phyloP scores from a whole-genome alignment of 2,888 invertebrate genomes.

The Cephus pygmeus region DNA sequence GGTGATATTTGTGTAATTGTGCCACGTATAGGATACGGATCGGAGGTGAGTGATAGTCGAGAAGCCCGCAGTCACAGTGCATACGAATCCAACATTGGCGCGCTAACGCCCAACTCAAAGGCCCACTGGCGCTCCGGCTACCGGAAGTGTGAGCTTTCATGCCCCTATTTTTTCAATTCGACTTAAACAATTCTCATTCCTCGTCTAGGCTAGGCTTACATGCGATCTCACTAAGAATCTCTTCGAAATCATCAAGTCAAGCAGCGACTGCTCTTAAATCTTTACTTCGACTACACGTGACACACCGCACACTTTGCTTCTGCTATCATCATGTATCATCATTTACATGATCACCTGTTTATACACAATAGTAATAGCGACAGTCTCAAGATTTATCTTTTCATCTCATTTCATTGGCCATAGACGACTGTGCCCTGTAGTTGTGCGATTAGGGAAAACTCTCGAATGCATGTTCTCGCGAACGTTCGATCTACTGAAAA shows the following conservation, averaged over 20 bases:
- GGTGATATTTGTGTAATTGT: background rate
- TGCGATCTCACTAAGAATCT: background rate
- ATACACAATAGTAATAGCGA: background rate
- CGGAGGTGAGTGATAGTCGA: constrained; percentile 77
- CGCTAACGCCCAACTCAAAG: constrained; percentile 59
- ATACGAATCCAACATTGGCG: constrained; percentile 68
- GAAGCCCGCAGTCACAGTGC: constrained; percentile 71
- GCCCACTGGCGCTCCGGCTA: constrained; percentile 74
- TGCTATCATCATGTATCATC: background rate
- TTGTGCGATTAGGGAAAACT: background rate
- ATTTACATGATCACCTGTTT: background rate
- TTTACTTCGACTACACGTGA: background rate
- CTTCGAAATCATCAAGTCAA: background rate
- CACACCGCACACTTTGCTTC: background rate
- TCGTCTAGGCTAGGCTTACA: background rate
- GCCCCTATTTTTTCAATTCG: background rate
- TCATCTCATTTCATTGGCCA: background rate
- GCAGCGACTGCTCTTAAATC: background rate
- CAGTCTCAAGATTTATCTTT: background rate
- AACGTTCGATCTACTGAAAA: background rate
- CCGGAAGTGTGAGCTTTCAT: constrained; percentile 70
- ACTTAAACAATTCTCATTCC: background rate
- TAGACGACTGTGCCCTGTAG: background rate
- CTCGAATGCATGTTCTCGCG: background rate
- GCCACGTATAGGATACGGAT: constrained; percentile 74